Evolutionary conservation across 2,797 vertebrate genomes (phyloP).

Genomic region (Mormyrops attenuatus): DNA sequence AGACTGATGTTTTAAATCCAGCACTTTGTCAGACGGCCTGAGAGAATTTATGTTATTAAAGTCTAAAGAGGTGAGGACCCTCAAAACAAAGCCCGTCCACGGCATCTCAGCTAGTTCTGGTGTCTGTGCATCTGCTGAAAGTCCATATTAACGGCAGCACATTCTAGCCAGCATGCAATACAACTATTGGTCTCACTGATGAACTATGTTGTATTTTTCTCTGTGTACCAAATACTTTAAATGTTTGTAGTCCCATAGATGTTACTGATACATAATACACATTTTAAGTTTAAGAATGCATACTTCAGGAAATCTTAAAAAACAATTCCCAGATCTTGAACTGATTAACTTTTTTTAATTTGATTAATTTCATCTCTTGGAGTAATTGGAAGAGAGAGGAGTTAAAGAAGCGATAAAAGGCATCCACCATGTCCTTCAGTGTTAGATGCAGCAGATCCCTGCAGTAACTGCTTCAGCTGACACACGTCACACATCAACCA

Average conservation of each 20-base stretch:
- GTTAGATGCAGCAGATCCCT: not conserved
- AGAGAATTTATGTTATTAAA: not conserved
- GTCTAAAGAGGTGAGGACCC: not conserved
- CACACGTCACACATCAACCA: not conserved
- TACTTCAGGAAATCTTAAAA: not conserved
- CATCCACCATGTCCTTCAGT: not conserved
- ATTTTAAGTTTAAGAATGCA: not conserved
- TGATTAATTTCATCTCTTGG: not conserved
- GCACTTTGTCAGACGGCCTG: not conserved
- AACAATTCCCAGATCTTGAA: not conserved
- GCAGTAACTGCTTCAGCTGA: not conserved
- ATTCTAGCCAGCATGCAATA: not conserved
- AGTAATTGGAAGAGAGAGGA: not conserved
- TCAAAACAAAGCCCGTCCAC: not conserved
- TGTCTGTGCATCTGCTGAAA: not conserved
- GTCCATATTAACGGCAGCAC: not conserved
- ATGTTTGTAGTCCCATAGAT: not conserved
- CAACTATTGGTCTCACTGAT: not conserved
- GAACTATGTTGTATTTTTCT: not conserved
- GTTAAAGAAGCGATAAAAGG: not conserved
- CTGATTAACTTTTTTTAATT: not conserved
- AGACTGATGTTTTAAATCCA: not conserved
- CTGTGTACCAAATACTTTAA: not conserved
- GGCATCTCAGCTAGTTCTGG: not conserved
- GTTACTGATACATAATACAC: not conserved